Conservation (phyloP, 2,113 vertebrate species). For the Calcarius ornatus region DNA sequence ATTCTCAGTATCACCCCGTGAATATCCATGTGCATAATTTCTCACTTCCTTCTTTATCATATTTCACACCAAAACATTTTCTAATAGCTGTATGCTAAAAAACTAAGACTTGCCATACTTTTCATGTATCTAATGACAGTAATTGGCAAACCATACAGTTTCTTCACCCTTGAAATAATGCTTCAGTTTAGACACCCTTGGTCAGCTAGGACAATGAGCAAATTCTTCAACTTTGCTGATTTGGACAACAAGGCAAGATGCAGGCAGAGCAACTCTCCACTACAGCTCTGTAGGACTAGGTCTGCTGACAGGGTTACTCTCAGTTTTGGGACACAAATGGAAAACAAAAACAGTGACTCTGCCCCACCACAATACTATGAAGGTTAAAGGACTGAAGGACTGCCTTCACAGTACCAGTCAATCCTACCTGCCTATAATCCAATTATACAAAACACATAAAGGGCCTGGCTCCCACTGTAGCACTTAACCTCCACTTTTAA, state of each 20-base stretch:
- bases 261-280: neutral
- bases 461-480: neutral
- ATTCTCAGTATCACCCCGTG: neutral
- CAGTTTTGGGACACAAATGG: neutral
- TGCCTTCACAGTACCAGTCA: neutral
- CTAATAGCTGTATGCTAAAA: neutral
- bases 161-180: neutral
- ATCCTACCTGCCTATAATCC: accelerated
- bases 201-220: neutral
- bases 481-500: neutral
- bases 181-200: neutral
- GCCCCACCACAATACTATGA: accelerated
- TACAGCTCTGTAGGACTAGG: neutral
- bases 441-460: neutral
- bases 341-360: neutral
- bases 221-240: neutral
- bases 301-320: neutral
- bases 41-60: neutral
- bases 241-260: neutral
- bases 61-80: neutral
- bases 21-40: neutral
- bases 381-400: neutral
- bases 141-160: neutral
- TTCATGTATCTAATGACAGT: neutral
- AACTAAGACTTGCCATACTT: neutral